Conservation (phyloP, 1,140 invertebrate genomes). For the Adoxophyes honmai region DNA sequence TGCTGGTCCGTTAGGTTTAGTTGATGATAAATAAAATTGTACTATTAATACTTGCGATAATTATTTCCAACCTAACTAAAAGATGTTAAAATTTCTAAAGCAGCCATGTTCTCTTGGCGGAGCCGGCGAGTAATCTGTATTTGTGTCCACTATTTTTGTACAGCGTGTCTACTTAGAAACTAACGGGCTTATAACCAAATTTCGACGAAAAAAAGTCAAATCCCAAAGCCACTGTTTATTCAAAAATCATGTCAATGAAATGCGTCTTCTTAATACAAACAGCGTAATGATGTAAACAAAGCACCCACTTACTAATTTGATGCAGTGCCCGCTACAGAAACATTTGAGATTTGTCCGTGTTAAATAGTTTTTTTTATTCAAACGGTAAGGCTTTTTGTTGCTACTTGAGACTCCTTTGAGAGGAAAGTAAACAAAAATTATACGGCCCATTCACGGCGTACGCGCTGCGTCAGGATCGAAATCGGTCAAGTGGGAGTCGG, state of each 20-base stretch:
- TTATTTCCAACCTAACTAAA: no score
- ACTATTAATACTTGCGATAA: no score
- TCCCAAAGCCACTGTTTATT: background rate
- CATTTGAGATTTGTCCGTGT: constrained; percentile 53
- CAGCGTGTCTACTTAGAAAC: no score
- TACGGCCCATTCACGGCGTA: constrained; percentile 55
- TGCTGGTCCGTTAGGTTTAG: no score
- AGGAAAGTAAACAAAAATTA: constrained; percentile 70
- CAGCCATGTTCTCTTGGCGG: no score
- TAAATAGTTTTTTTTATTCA: constrained; percentile 51
- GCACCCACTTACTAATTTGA: constrained; percentile 7
- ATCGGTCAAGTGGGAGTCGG: constrained; percentile 16
- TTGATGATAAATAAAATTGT: no score
- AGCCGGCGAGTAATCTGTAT: no score
- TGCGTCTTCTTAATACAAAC: background rate
- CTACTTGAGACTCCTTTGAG: constrained; percentile 53
- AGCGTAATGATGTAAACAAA: constrained; percentile 13
- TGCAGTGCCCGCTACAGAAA: constrained; percentile 19
- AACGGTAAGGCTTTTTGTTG: constrained; percentile 56
- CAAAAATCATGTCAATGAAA: constrained; percentile 13
- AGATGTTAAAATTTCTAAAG: no score
- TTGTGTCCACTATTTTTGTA: no score
- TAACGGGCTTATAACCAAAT: no score
- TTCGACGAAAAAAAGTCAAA: no score
- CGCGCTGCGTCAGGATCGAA: constrained; percentile 44